phyloP scores from a whole-genome alignment of 2,113 vertebrate genomes.

The Rissa tridactyla region DNA sequence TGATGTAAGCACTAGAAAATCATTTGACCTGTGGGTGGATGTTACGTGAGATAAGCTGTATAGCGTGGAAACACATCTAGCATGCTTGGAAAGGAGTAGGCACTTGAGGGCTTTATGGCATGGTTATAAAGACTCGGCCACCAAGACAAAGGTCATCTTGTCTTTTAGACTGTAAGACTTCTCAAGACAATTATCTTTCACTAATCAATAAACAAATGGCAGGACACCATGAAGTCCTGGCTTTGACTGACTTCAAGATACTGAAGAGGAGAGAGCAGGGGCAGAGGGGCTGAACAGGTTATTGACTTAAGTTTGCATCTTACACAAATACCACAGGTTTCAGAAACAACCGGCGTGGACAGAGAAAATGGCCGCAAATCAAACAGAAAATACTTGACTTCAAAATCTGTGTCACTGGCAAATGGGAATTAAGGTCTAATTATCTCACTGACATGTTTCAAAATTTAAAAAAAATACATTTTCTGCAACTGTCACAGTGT shows the following conservation, averaged over 20 bases:
- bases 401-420: not conserved
- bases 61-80: not conserved
- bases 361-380: not conserved
- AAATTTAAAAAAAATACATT: constrained; percentile 9
- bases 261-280: rapidly evolving
- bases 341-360: not conserved
- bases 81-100: not conserved
- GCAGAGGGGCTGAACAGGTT: not conserved
- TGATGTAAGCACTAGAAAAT: not conserved
- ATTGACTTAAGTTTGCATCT: not conserved
- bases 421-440: constrained; percentile 54
- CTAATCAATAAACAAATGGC: not conserved
- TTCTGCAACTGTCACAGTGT: constrained; percentile 43
- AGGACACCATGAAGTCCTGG: not conserved
- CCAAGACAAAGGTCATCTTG: not conserved
- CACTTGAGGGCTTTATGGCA: not conserved
- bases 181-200: not conserved
- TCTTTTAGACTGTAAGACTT: not conserved
- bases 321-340: not conserved
- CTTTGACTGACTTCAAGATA: not conserved
- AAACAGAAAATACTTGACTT: not conserved
- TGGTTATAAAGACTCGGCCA: not conserved
- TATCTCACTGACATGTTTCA: constrained; percentile 36
- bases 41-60: not conserved
- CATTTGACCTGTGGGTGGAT: not conserved